These are phyloP conservation scores for Melanostoma scalare DNA, from an alignment of 2,888 invertebrate species.

Conservation along the genomic window DNA sequence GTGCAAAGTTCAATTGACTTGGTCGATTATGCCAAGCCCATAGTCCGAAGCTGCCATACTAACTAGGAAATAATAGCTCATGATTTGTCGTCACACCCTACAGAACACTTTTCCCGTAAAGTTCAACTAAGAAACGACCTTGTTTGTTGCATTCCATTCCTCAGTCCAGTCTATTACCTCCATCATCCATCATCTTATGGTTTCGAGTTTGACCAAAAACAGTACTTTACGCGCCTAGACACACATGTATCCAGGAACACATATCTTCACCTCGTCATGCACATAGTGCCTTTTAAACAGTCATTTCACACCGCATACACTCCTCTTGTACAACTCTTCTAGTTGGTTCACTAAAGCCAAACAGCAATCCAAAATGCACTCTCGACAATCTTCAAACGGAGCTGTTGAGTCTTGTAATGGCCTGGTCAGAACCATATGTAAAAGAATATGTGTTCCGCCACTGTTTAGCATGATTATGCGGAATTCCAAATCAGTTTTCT, in stretches of 20 bases:
- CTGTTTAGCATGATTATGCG: conserved; percentile 73
- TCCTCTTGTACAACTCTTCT: conserved; percentile 16
- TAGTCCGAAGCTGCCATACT: too few species aligned
- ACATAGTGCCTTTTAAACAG: conserved; percentile 36
- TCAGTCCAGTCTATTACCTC: conserved; percentile 23
- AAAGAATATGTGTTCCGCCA: conserved; percentile 38
- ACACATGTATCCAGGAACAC: conserved; percentile 42
- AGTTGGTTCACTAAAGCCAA: conserved; percentile 40
- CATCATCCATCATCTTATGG: conserved; percentile 56
- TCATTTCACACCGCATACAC: conserved; percentile 29
- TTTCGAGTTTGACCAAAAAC: conserved; percentile 39
- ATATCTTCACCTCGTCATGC: conserved; percentile 10
- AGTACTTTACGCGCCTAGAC: conserved; percentile 22
- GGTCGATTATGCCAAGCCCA: too few species aligned
- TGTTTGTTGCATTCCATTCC: conserved; percentile 60
- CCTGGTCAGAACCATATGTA: conserved; percentile 42
- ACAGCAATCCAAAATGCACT: conserved; percentile 41
- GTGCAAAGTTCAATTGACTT: too few species aligned
- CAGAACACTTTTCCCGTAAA: conserved; percentile 51
- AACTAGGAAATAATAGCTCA: conserved; percentile 33
- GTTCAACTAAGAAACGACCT: conserved; percentile 63
- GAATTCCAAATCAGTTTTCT: conserved; percentile 69
- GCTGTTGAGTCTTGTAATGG: background rate
- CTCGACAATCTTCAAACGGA: conserved; percentile 16
- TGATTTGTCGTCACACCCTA: conserved; percentile 61